Conservation (phyloP, 1,140 invertebrate species). For the Drosophila punjabiensis region DNA sequence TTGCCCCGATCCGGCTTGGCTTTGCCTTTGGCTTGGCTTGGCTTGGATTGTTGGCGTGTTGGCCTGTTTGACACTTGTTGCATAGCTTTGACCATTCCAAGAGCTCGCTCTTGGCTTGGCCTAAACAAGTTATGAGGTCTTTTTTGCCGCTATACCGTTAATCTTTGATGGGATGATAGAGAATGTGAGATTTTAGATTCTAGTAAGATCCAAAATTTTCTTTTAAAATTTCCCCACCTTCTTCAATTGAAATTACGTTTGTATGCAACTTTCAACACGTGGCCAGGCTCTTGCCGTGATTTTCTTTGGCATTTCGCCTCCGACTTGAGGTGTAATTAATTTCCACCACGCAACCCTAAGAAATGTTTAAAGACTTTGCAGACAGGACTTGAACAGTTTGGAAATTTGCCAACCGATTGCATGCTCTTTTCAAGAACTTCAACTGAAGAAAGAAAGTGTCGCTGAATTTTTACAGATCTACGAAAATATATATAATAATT, state of each 20-base stretch:
- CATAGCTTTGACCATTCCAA: constrained; percentile 76
- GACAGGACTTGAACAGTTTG: constrained; percentile 9
- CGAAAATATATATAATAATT: neutral
- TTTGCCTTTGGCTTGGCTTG: constrained; percentile 12
- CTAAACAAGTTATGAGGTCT: constrained; percentile 62
- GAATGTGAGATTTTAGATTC: constrained; percentile 9
- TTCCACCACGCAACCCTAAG: constrained; percentile 66
- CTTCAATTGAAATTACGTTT: constrained; percentile 23
- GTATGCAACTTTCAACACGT: constrained; percentile 63
- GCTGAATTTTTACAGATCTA: neutral
- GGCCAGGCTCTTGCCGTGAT: constrained; percentile 42
- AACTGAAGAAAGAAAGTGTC: neutral
- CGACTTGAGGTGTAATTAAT: constrained; percentile 72
- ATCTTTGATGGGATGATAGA: neutral
- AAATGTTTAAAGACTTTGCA: constrained; percentile 33
- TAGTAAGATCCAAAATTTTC: neutral
- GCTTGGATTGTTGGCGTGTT: constrained; percentile 27
- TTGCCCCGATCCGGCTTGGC: constrained; percentile 48
- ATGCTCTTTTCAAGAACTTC: constrained; percentile 35
- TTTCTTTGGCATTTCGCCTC: constrained; percentile 52
- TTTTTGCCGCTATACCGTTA: constrained; percentile 56
- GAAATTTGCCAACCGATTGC: constrained; percentile 12
- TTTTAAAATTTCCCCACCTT: neutral
- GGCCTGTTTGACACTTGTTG: constrained; percentile 65
- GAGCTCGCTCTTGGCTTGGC: constrained; percentile 50